Evolutionary conservation across 1,140 invertebrate genomes (phyloP), one percentile per base, ranked within the genome.

Genomic region (Ridgeia piscesae): DNA sequence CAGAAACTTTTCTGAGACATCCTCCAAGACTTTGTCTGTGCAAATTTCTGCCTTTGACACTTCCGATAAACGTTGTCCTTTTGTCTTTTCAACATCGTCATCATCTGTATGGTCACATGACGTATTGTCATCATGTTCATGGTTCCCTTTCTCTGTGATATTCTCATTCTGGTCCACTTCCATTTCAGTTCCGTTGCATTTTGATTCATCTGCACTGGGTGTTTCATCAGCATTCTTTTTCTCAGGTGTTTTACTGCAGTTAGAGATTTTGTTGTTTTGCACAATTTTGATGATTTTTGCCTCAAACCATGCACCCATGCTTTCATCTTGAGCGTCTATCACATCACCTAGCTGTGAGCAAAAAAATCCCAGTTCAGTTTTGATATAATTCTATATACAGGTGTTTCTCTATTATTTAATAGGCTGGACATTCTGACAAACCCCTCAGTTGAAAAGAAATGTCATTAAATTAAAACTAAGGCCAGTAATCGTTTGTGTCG

Each of bases 271-370:
- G 33, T 35, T 89, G 21, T 92, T 93, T 17, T 93, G 92, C 58
- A 88, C 33, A 34, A 96, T 95, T 92, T 95, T 95, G 9, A 95
- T 92, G 91, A 96, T 95, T 93, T 95, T 96, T 11, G 95, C 96
- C 93, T 97, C 96, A 95, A 96, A 96, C 96, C 96, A 96, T 9
- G 95, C 95, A 88, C 96, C 96, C 93, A 95, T 95, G 91, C 96
- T 95, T 33, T 94, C 90, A 94, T 97, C 96, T 92, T 97, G 96
- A 35, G 97, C 97, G 96, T 98, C 98, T 93, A 98, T 95, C 1
- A 97, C 95, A 95, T 98, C 98, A 50, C 97, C 97, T 93, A 97
- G 93, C 96, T 96, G 92, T 92, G 34, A 1, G 50, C 33, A 31
- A 8, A 91, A 34, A 91, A 91, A n/a, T n/a, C n/a, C 27, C 58